Evolutionary conservation across 92 coral and sea anemone species (phyloP).

Genomic region (Zoanthus solanderi): DNA sequence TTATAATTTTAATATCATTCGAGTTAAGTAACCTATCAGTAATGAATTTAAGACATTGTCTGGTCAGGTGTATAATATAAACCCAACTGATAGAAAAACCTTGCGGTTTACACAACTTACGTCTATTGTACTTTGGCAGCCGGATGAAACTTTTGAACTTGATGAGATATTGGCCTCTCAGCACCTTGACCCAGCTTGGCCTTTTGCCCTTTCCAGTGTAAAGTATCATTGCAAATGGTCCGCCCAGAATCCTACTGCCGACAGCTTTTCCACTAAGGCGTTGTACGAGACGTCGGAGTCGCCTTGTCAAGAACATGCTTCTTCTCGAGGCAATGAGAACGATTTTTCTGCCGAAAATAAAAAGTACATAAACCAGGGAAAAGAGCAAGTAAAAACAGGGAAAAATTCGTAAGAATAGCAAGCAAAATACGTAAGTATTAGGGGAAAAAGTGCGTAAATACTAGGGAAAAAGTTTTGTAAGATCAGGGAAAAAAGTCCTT

Average conservation of each 20-base stretch:
- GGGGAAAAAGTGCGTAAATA: not conserved
- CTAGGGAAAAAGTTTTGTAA: not conserved
- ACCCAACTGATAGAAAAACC: not conserved
- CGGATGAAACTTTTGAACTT: not conserved
- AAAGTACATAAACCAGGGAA: not conserved
- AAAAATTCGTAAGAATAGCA: not conserved
- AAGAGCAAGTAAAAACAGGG: not conserved
- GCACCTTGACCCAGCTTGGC: conserved; percentile 18
- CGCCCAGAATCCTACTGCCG: not conserved
- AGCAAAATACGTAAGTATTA: not conserved
- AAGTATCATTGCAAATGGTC: conserved; percentile 22
- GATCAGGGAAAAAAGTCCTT: too few relatives aligned
- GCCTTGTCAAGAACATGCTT: not conserved
- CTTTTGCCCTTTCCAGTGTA: conserved; percentile 17
- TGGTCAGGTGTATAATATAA: not conserved
- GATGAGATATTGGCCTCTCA: not conserved
- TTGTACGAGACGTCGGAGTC: not conserved
- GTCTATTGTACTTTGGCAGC: conserved; percentile 34
- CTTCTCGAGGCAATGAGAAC: conserved; percentile 20
- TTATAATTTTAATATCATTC: too few relatives aligned
- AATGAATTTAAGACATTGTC: too few relatives aligned
- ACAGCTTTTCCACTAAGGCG: conserved; percentile 6
- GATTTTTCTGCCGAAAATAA: conserved; percentile 8
- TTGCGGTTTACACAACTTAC: conserved; percentile 9
- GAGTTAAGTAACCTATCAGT: too few relatives aligned